Evolutionary conservation across 2,888 invertebrate species (phyloP), one percentile per base, ranked within the genome.

Genomic region (Orchestes rusci): DNA sequence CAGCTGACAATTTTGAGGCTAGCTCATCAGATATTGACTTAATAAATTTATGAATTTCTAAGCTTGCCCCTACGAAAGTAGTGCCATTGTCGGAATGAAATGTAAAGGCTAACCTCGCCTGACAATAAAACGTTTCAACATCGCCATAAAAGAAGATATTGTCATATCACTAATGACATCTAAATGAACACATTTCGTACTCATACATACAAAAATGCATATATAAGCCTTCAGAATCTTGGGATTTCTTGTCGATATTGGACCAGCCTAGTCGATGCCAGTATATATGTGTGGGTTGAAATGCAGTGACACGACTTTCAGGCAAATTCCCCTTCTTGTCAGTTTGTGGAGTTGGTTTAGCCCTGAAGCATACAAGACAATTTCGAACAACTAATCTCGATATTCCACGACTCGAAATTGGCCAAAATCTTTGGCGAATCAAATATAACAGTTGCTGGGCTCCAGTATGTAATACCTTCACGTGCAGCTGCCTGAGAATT

Each of bases 181-280:
- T 23, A 23, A 23, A 23, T 23, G 23, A 23, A 23, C 10, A 10
- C 23, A 23, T 12, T 30, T 7, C 7, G 10, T 10, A 30, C 31
- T 30, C 8, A 7, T 30, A 30, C 31, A 30, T 12, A 30, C 31
- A 12, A 30, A 30, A 30, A 30, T 30, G 13, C 31, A 30, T 30
- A 30, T 30, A 30, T 30, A 30, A 7, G 10, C 7, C 13, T 12
- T 30, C 12, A 30, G 5, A 30, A 30, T 10, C 5, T 30, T 30
- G 12, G 31, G 13, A 30, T 12, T 30, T 30, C 12, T 7, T 5
- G 31, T 30, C 5, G 7, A 12, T 10, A 30, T 30, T 7, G 31
- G 31, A 12, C 31, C 31, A 5, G 31, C 31, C 7, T 30, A 30
- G 12, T 30, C 31, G 12, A 30, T 12, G 8, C 31, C 31, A 5